Evolutionary conservation across 2,888 invertebrate species (phyloP), one percentile per base, ranked within the genome.

Genomic region (Liposcelis brunnea): DNA sequence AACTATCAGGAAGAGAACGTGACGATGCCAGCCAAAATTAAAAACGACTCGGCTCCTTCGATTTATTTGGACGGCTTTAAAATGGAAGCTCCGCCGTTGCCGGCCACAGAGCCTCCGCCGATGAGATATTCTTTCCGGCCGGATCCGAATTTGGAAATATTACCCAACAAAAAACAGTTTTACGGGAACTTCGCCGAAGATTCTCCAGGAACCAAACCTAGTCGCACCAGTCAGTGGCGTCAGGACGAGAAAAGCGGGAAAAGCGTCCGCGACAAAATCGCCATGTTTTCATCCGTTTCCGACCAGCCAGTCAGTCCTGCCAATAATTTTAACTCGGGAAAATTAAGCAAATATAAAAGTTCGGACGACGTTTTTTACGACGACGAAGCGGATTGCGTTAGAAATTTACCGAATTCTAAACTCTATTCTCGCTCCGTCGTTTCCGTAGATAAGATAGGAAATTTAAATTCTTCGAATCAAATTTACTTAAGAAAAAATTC

Each of bases 241-340:
- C 79, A 80, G 61, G 81, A 83, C 63, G 80, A 82, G 53, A 76
- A 78, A 57, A 82, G 82, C 51, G 80, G 80, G 62, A 76, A 75
- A 52, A 84, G 83, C 56, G 84, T 86, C 46, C 75, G 79, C 56
- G 85, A 85, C 59, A 85, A 85, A 66, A 86, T 86, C 55, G 85
- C 85, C 47, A 82, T 85, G 80, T 86, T 86, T 63, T 83, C 84
- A 37, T 72, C 67, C 52, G 67, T 68, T 45, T 6, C 49, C 48
- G n/a, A 43, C 64, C 2, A 55, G 61, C 33, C 65, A 67, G 48
- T 55, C 67, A 12, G 64, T 66, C 49, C 59, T 61, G 26, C 53
- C 68, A 44, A 66, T 66, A 50, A 26, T 26, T 26, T 26, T 26
- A 6, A 6, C 26, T 26, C 26, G 4, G 26, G 26, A 8, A 67